Evolutionary conservation across 2,888 invertebrate species (phyloP).

Genomic region (Brachypterus glaber): DNA sequence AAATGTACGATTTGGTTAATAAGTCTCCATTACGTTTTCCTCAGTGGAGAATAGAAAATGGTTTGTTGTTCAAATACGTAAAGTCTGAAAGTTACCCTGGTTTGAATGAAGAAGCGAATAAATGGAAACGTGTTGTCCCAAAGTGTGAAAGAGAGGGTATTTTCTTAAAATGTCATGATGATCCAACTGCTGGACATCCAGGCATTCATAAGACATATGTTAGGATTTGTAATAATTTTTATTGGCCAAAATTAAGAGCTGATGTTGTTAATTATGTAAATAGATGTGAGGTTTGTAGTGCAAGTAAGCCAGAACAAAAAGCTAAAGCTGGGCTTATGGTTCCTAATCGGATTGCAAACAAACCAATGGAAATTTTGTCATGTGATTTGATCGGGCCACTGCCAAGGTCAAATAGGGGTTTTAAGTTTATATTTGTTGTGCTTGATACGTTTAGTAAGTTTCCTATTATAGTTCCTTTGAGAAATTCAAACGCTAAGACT

Average conservation of each 20-base stretch:
- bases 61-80: conserved; percentile 6
- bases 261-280: conserved; percentile 7
- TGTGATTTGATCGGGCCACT: conserved; percentile 19
- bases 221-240: no score
- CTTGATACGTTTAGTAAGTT: conserved; percentile 21
- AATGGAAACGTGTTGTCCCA: conserved; percentile 10
- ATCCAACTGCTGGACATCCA: conserved; percentile 9
- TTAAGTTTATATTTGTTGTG: conserved; percentile 18
- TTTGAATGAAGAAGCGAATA: neutral
- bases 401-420: conserved; percentile 11
- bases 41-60: conserved; percentile 8
- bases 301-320: conserved; percentile 14
- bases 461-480: conserved; percentile 18
- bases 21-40: no score
- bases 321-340: conserved; percentile 12
- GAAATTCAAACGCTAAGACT: conserved; percentile 15
- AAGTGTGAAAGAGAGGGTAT: conserved; percentile 7
- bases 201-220: conserved; percentile 12
- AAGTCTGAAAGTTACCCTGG: neutral
- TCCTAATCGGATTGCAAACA: conserved; percentile 3
- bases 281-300: no score
- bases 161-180: conserved; percentile 10
- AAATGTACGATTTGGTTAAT: no score
- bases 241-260: conserved; percentile 9
- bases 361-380: conserved; percentile 16